Evolutionary conservation across 2,797 vertebrate genomes (phyloP).

Genomic region (Botia almorhae): DNA sequence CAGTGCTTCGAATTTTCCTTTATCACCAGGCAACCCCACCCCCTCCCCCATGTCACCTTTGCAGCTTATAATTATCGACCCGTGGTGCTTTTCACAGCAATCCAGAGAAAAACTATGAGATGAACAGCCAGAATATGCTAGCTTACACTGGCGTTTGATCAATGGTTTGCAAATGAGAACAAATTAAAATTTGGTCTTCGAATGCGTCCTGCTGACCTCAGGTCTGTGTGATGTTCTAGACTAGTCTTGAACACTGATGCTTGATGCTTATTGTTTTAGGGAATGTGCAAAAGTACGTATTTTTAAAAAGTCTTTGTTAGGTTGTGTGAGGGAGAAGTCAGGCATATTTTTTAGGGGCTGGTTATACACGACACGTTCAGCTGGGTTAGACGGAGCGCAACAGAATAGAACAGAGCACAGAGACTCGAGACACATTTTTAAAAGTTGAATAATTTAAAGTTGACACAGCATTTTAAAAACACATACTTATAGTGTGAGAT

Average conservation of each 20-base stretch:
- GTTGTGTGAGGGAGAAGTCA: background rate
- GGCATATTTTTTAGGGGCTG: background rate
- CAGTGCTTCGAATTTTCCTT: constrained; percentile 49
- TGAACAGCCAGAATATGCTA: constrained; percentile 61
- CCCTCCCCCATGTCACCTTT: background rate
- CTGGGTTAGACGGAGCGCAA: background rate
- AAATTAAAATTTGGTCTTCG: constrained; percentile 58
- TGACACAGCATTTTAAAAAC: background rate
- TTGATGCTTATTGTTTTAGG: background rate
- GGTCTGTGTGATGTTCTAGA: background rate
- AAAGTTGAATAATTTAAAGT: background rate
- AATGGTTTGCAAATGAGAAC: constrained; percentile 65
- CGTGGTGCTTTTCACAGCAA: constrained; percentile 46
- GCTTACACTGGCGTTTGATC: constrained; percentile 66
- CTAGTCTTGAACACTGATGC: background rate
- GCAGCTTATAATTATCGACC: constrained; percentile 64
- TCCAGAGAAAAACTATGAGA: constrained; percentile 69
- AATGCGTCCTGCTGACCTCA: constrained; percentile 29
- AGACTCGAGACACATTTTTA: background rate
- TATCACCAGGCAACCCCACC: constrained; percentile 1
- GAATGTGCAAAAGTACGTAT: background rate
- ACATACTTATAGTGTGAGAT: background rate
- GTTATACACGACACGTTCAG: background rate
- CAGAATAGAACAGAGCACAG: background rate
- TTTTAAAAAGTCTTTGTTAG: background rate